These are phyloP conservation scores for Sinella curviseta DNA, from an alignment of 1,140 invertebrate genomes.

Conservation along the genomic window DNA sequence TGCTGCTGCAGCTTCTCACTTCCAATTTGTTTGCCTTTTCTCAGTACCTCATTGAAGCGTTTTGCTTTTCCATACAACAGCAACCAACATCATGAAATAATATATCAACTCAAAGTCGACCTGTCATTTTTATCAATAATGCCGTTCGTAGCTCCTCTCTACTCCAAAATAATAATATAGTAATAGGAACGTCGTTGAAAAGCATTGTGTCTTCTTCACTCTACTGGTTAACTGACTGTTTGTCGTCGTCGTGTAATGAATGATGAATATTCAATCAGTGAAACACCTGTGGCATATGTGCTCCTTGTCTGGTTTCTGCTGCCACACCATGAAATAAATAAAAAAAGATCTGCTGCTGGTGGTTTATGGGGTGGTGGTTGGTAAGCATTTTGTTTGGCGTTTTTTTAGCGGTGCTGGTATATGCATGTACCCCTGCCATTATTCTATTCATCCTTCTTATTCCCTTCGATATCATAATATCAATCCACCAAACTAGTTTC, in stretches of 20 bases:
- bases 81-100: background rate
- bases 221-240: background rate
- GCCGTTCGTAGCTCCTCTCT: too few species aligned
- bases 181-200: background rate
- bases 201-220: background rate
- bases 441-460: too few species aligned
- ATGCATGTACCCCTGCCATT: too few species aligned
- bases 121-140: background rate
- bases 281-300: constrained; percentile 51
- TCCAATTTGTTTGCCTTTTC: too few species aligned
- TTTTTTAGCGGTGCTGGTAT: too few species aligned
- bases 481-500: too few species aligned
- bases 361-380: background rate
- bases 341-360: background rate
- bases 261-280: constrained; percentile 51
- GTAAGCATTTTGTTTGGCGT: background rate
- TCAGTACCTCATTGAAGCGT: background rate
- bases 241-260: constrained; percentile 36
- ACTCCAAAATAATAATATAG: too few species aligned
- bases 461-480: too few species aligned
- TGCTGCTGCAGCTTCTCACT: too few species aligned
- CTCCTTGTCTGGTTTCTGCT: too few species aligned
- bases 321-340: too few species aligned
- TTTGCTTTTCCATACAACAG: background rate
- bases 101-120: background rate